These are phyloP conservation scores for Blennius ocellaris DNA, from an alignment of 2,113 vertebrate genomes.

Conservation along the genomic window DNA sequence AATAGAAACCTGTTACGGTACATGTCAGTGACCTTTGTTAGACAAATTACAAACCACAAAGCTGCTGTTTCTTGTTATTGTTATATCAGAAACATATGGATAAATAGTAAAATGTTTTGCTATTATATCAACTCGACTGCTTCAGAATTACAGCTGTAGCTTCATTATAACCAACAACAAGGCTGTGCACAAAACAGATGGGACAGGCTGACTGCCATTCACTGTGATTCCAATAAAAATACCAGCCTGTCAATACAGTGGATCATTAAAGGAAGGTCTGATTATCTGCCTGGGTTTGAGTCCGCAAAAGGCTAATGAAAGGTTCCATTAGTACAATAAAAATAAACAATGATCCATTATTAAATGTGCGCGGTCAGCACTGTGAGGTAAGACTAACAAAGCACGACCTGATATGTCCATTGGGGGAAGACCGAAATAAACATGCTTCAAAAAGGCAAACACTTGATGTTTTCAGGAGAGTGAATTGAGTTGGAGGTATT, in stretches of 20 bases:
- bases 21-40: too few species aligned
- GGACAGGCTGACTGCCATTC: background rate
- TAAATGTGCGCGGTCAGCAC: background rate
- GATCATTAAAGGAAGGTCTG: background rate
- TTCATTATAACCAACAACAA: too few species aligned
- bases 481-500: constrained; percentile 60
- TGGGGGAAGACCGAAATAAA: background rate
- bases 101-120: too few species aligned
- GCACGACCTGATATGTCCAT: background rate
- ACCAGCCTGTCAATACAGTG: background rate
- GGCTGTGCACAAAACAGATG: background rate
- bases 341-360: constrained; percentile 8
- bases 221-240: background rate
- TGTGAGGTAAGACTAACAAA: background rate
- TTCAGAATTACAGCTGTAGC: too few species aligned
- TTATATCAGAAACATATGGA: too few species aligned
- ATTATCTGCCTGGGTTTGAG: background rate
- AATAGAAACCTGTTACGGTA: too few species aligned
- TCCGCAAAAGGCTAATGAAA: background rate
- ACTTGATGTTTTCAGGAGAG: constrained; percentile 13
- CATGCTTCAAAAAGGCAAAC: constrained; percentile 25
- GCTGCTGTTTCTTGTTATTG: too few species aligned
- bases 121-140: too few species aligned
- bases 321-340: background rate
- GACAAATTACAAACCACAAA: too few species aligned